Percentiles rank a stretch among this genome's conserved stretches.
Conservation (phyloP, 2,113 vertebrate genomes). For the Anthoscopus minutus region DNA sequence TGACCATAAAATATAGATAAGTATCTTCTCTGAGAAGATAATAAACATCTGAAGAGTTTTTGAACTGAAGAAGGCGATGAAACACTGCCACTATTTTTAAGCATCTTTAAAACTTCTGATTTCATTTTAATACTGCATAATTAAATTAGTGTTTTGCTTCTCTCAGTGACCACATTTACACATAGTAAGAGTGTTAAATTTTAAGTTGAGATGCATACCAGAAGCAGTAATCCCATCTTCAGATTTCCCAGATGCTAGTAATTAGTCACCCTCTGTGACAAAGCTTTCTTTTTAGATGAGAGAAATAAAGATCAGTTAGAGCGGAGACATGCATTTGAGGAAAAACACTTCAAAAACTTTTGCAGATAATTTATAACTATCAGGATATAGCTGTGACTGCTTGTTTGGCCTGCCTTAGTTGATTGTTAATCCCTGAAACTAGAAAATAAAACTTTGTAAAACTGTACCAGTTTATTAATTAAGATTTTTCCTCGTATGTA, state of each 20-base stretch:
- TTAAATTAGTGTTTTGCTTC: conserved; percentile 1
- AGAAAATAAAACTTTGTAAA: neutral
- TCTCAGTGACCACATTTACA: conserved; percentile 21
- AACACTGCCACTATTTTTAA: conserved; percentile 50
- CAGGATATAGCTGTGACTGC: neutral
- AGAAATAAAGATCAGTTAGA: neutral
- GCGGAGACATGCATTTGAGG: neutral
- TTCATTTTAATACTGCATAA: conserved; percentile 38
- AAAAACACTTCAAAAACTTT: conserved; percentile 14
- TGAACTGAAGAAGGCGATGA: conserved; percentile 54
- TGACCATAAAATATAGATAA: conserved; percentile 83
- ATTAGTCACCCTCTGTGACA: neutral
- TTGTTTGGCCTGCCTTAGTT: conserved; percentile 14
- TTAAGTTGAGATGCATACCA: conserved; percentile 17
- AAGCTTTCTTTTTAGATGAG: conserved; percentile 1
- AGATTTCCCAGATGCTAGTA: conserved; percentile 11
- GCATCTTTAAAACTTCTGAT: conserved; percentile 38
- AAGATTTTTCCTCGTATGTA: neutral
- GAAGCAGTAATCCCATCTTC: neutral
- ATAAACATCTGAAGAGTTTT: conserved; percentile 77
- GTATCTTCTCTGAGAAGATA: conserved; percentile 76
- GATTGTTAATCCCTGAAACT: neutral
- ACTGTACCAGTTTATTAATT: neutral
- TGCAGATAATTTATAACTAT: neutral
- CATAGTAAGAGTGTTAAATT: neutral